Percentiles rank a stretch among this genome's conserved stretches.
Evolutionary conservation across 2,113 vertebrate species (phyloP).

Genomic region (Pithys albifrons): DNA sequence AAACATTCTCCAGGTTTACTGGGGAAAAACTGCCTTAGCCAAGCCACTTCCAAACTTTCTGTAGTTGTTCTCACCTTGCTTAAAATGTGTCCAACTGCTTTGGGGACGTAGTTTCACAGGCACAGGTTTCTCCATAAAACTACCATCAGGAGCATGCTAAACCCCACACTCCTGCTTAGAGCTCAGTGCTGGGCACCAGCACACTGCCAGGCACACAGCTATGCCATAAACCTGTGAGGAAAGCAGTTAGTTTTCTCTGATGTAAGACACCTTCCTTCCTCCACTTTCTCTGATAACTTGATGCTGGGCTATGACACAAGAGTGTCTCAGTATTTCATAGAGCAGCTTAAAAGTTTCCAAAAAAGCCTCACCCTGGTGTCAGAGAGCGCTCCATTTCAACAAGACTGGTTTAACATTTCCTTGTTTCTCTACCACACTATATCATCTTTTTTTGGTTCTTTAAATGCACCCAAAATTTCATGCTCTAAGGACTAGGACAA

Average conservation of each 20-base stretch:
- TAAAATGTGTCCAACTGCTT: background rate
- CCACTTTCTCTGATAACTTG: background rate
- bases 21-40: background rate
- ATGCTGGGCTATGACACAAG: background rate
- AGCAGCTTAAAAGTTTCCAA: background rate
- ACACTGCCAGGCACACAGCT: accelerated
- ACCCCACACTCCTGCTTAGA: background rate
- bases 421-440: accelerated
- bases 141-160: accelerated
- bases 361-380: accelerated
- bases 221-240: background rate
- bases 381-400: background rate
- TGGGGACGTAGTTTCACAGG: background rate
- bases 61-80: background rate
- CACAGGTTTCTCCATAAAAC: background rate
- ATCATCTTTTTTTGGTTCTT: background rate
- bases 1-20: background rate
- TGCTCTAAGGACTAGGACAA: background rate
- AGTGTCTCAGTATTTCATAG: background rate
- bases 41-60: background rate
- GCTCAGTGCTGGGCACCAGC: accelerated
- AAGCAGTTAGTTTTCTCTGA: background rate
- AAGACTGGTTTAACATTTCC: background rate
- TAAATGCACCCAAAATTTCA: background rate
- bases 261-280: background rate